Evolutionary conservation across 2,888 invertebrate species (phyloP).

Genomic region (Tinea semifulvella): DNA sequence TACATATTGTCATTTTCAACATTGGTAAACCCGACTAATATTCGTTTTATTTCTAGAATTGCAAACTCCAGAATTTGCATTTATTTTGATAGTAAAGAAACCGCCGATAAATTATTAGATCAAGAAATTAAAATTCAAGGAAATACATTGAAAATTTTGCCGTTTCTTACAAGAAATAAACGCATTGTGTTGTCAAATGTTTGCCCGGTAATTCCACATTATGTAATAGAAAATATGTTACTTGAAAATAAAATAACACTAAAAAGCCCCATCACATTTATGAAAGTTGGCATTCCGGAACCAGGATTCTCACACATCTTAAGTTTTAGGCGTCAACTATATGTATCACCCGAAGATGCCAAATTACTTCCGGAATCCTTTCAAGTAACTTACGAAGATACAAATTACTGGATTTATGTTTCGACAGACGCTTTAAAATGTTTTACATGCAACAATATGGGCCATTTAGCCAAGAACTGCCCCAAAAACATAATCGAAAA

Average conservation of each 20-base stretch:
- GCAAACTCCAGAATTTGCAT: conserved; percentile 19
- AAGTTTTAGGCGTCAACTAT: conserved; percentile 14
- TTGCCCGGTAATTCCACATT: conserved; percentile 18
- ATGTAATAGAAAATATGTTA: conserved; percentile 6
- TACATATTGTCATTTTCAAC: conserved; percentile 16
- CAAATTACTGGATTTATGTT: conserved; percentile 19
- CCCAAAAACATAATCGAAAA: no score
- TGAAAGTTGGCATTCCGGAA: conserved; percentile 8
- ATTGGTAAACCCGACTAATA: conserved; percentile 13
- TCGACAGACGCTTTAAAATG: conserved; percentile 17
- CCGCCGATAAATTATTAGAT: conserved; percentile 17
- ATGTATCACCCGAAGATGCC: conserved; percentile 17
- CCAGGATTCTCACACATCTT: conserved; percentile 11
- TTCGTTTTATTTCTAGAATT: conserved; percentile 18
- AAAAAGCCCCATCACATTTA: conserved; percentile 3
- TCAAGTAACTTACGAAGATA: conserved; percentile 18
- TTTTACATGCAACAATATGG: conserved; percentile 17
- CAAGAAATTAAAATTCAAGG: conserved; percentile 14
- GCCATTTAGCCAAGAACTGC: conserved; percentile 17
- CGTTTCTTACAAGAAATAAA: conserved; percentile 20
- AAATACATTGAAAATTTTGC: conserved; percentile 19
- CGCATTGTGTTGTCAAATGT: conserved; percentile 20
- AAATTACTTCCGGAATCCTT: conserved; percentile 15
- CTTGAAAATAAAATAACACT: neutral
- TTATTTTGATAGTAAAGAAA: conserved; percentile 17